A percentile compares a stretch with the other conserved stretches of the same genome.
Conservation (phyloP, 2,113 vertebrate genomes). For the Pterophyllum scalare region DNA sequence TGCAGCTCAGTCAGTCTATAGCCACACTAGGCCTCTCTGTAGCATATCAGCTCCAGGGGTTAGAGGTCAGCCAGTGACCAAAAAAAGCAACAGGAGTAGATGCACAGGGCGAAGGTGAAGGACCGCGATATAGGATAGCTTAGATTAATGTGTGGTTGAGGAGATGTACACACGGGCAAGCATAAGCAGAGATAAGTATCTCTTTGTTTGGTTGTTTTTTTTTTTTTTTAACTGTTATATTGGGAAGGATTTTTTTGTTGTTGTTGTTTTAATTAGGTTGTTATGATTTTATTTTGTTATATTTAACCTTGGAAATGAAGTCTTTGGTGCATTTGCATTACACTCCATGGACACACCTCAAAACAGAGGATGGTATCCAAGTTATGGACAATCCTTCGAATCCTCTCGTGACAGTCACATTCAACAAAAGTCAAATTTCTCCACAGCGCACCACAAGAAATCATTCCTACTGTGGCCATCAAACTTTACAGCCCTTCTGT, state of each 20-base stretch:
- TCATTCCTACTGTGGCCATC: neutral
- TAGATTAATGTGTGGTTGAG: neutral
- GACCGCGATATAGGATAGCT: neutral
- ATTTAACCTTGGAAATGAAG: neutral
- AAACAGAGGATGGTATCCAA: neutral
- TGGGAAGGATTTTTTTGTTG: too few relatives aligned
- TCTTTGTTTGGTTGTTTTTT: neutral
- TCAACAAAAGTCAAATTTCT: neutral
- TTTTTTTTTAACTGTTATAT: neutral
- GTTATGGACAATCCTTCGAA: neutral
- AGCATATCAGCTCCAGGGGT: slow-evolving; percentile 38
- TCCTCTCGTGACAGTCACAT: neutral
- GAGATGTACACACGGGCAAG: neutral
- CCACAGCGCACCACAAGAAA: neutral
- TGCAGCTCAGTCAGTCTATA: slow-evolving; percentile 28
- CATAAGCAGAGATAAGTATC: neutral
- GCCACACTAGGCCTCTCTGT: slow-evolving; percentile 35
- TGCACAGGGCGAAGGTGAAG: neutral
- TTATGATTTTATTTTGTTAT: neutral
- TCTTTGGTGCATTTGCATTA: neutral
- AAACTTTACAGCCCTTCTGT: neutral
- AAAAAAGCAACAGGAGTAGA: slow-evolving; percentile 35
- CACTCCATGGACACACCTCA: neutral
- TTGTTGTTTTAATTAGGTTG: neutral
- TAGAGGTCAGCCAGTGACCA: slow-evolving; percentile 48